Evolutionary conservation across 2,888 invertebrate genomes (phyloP), one percentile per base, ranked within the genome.

Genomic region (Cephonodes hylas): DNA sequence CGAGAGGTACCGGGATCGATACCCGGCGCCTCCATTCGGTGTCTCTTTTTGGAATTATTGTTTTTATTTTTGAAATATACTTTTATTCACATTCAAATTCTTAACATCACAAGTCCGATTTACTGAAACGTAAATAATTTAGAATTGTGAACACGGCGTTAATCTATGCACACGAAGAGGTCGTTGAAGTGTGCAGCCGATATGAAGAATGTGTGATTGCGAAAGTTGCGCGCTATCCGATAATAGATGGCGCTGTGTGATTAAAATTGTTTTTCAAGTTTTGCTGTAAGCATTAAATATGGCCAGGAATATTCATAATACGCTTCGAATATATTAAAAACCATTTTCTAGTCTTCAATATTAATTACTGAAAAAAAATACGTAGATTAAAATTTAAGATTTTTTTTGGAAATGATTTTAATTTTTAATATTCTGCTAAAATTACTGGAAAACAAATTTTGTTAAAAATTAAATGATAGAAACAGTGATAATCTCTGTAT

Each of bases 1-100:
- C 83, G 91, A 92, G 92, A 92, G 88, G 92, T 92, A 92, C 92
- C 90, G 91, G 91, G 90, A 92, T 92, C 93, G 92, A 91, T 91
- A 89, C 91, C 91, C 92, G 89, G 93, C 91, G 91, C 92, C 91
- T 93, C 93, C 93, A 93, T 6, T n/a, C 1, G 6, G 5, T 22
- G 13, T 23, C 15, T 48, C 0, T 48, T 15, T 48, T 48, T 48
- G 5, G 0, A n/a, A 6, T 44, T 44, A 18, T 15, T 20, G 8
- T 44, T 20, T 48, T n/a, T 27, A 7, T 15, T 15, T 15, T n/a
- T 18, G 2, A 23, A 5, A 15, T 0, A 46, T 25, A 4, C 6
- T n/a, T n/a, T 13, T n/a, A 38, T 38, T 38, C 38, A 34, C 3
- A 13, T 34, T 34, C 34, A 38, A n/a, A 38, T 38, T n/a, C n/a